phyloP scores from a whole-genome alignment of 2,797 vertebrate genomes.

The Psittacula derbiana region DNA sequence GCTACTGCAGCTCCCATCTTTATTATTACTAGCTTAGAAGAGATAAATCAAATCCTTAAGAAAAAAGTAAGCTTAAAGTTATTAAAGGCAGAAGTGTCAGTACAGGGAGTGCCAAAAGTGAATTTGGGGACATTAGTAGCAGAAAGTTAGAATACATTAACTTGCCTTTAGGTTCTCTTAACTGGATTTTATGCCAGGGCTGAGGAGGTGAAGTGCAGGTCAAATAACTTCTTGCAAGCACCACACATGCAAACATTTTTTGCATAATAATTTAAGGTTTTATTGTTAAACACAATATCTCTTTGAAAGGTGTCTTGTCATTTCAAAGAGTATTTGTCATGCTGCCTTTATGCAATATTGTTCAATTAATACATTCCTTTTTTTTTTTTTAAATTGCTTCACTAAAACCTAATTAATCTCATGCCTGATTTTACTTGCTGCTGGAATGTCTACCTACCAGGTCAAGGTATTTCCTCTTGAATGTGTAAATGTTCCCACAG shows the following conservation, averaged over 20 bases:
- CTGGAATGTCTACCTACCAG: not conserved
- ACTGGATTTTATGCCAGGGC: not conserved
- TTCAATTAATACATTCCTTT: not conserved
- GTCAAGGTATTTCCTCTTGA: not conserved
- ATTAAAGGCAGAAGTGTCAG: not conserved
- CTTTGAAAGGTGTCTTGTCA: not conserved
- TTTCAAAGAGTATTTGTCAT: not conserved
- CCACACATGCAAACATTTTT: not conserved
- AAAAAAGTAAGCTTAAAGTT: not conserved
- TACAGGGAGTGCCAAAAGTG: not conserved
- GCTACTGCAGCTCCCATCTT: not conserved
- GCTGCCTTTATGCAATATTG: not conserved
- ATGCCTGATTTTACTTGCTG: not conserved
- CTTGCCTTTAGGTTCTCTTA: not conserved
- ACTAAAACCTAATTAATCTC: not conserved
- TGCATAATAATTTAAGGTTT: not conserved
- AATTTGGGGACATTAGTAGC: not conserved
- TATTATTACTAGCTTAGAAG: not conserved
- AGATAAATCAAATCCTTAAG: not conserved
- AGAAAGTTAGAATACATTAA: not conserved
- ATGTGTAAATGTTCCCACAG: not conserved
- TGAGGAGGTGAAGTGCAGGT: not conserved
- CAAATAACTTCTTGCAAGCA: not conserved
- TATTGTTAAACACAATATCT: not conserved
- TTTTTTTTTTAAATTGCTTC: not conserved